Evolutionary conservation across 2,113 vertebrate genomes (phyloP), one percentile per base, ranked within the genome.

Genomic region (Prietella phreatophila): DNA sequence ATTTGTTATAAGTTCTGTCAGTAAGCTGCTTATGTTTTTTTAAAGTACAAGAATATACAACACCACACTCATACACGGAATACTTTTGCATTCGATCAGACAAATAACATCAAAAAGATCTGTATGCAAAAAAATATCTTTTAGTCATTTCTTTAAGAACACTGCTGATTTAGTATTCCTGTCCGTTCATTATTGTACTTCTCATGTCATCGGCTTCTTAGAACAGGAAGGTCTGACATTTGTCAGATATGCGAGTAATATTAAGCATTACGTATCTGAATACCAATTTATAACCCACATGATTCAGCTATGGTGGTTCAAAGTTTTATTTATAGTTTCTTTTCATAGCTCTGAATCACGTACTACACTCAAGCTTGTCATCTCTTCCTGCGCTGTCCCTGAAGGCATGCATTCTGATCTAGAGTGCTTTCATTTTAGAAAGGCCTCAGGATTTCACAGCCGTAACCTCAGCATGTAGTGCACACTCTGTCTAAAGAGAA

Each of bases 391-490:
- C 58, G 39, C 75, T 39, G 47, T 82, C 65, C 86, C 78, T 47
- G 1, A 86, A 82, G 89, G 67, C 80, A 11, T 33, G 5, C 42
- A 14, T 76, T 60, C 50, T 84, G 30, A 56, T 65, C 67, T 81
- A 17, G 53, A 84, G 81, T 76, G 75, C 86, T 76, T 81, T 33
- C 27, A 30, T 84, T 73, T 55, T 25, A 58, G 27, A 84, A 85
- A 84, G 83, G 89, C 71, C 76, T 76, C 36, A 58, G 86, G 63
- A 63, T 85, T 39, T 65, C 1, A 39, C 58, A 82, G 75, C 82
- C 61, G 20, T 65, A 10, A 33, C n/a, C 79, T 56, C 42, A 15
- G 10, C 75, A 86, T 27, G 36, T 27, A 55, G 61, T 20, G n/a
- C 69, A 20, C 47, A 36, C 30, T 1, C 65, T 58, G 73, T 58